Base-by-base conservation (phyloP, 2,797 vertebrate genomes). In the Tauraco hartlaubi region DNA sequence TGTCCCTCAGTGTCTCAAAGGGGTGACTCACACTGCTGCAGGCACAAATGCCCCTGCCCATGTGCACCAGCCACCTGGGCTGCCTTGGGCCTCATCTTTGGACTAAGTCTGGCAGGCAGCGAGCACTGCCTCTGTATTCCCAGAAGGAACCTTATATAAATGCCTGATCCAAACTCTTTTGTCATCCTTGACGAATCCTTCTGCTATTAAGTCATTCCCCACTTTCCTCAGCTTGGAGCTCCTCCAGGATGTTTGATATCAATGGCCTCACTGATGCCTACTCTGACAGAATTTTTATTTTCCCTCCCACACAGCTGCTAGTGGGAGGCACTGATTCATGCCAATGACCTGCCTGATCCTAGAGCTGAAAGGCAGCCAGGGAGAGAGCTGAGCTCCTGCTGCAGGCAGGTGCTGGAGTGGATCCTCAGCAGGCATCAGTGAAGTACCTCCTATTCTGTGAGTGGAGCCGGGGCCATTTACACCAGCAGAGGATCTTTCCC, bases 251-350 rank as follows among this genome's bases (percentile, higher is more conserved):
- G 6, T 35, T 91, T 29, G 48, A 22, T 56, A 48, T 91, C 6
- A 22, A 23, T 94, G 77, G 51, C 66, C 59, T 76, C 6, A 5
- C 77, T 75, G 69, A 37, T 87, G 61, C 68, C 81, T 81, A 22
- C 56, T 85, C 66, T 0, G 0, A 51, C 49, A 58, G 71, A 66
- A 31, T 66, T 80, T 78, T 84, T 74, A 43, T 94, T 93, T 85
- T 83, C 26, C 51, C 58, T 91, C 91, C 92, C 75, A 69, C 80
- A 0, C 46, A 22, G 78, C 74, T 79, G 84, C 54, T 73, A 6
- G 94, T 89, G 80, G 85, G 93, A 92, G 73, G 61, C 61, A 64
- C 92, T 96, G 94, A 95, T 89, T 96, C 93, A 91, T 85, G 51
- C 66, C 76, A 52, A 20, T 0, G n/a, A 84, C 78, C 87, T 78